phyloP scores from a whole-genome alignment of 2,113 vertebrate species.

The Melierax canorus region DNA sequence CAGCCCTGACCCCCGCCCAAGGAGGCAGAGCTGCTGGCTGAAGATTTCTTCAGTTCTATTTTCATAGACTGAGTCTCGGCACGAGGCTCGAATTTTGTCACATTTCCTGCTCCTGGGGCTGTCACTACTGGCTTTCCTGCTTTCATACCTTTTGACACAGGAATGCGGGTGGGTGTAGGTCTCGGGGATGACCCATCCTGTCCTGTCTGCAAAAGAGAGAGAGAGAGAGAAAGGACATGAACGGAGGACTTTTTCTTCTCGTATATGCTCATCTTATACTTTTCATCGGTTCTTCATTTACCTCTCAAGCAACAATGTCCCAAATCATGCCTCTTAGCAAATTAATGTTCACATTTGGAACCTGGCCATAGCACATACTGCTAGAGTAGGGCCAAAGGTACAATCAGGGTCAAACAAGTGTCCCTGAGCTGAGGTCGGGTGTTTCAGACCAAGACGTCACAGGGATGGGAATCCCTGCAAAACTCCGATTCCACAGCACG shows the following conservation, averaged over 20 bases:
- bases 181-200: slow-evolving; percentile 83
- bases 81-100: slow-evolving; percentile 87
- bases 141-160: slow-evolving; percentile 93
- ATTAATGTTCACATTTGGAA: not conserved
- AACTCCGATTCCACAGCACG: not conserved
- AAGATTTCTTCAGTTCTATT: slow-evolving; percentile 94
- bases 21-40: slow-evolving; percentile 77
- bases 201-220: slow-evolving; percentile 78
- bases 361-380: not conserved
- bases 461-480: not conserved
- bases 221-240: slow-evolving; percentile 17
- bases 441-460: not conserved
- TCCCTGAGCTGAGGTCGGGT: not conserved
- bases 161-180: slow-evolving; percentile 87
- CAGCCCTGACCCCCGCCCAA: slow-evolving; percentile 84
- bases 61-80: slow-evolving; percentile 91
- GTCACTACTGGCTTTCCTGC: slow-evolving; percentile 86
- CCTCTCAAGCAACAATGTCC: not conserved
- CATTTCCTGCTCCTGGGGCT: slow-evolving; percentile 84
- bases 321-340: not conserved
- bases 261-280: not conserved
- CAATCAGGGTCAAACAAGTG: rapidly evolving
- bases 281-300: not conserved
- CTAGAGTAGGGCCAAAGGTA: not conserved
- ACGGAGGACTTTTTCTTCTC: not conserved